Percentiles rank a stretch among this genome's conserved stretches.
Conservation (phyloP, 2,797 vertebrate species). For the Lepidocolaptes lacrymiger region DNA sequence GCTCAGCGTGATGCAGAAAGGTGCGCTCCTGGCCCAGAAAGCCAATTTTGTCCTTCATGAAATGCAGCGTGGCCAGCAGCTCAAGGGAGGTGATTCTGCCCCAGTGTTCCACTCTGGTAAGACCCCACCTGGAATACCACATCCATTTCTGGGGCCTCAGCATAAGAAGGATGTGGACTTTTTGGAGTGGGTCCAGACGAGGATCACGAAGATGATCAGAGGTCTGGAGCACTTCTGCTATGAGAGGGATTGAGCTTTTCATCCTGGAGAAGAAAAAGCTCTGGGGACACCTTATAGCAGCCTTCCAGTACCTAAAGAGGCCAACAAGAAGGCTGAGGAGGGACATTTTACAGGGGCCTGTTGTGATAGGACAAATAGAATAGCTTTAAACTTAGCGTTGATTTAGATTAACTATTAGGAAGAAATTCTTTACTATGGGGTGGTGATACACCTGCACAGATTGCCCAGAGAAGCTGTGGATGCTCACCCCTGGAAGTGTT, state of each 20-base stretch:
- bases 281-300: rapidly evolving
- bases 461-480: not conserved
- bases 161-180: not conserved
- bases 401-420: not conserved
- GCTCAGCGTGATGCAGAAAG: not conserved
- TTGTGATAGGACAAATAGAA: not conserved
- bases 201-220: not conserved
- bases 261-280: not conserved
- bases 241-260: not conserved
- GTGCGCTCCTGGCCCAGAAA: not conserved
- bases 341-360: not conserved
- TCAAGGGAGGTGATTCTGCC: not conserved
- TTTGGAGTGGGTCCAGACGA: not conserved
- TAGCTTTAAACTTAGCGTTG: rapidly evolving
- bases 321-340: not conserved
- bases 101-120: not conserved
- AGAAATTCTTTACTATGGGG: not conserved
- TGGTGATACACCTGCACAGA: not conserved
- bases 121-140: not conserved
- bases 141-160: not conserved
- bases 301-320: not conserved
- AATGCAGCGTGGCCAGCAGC: rapidly evolving
- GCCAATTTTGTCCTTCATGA: rapidly evolving
- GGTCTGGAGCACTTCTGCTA: not conserved
- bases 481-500: not conserved